Conservation (phyloP, 1,140 invertebrate species). For the Drosophila truncata region DNA sequence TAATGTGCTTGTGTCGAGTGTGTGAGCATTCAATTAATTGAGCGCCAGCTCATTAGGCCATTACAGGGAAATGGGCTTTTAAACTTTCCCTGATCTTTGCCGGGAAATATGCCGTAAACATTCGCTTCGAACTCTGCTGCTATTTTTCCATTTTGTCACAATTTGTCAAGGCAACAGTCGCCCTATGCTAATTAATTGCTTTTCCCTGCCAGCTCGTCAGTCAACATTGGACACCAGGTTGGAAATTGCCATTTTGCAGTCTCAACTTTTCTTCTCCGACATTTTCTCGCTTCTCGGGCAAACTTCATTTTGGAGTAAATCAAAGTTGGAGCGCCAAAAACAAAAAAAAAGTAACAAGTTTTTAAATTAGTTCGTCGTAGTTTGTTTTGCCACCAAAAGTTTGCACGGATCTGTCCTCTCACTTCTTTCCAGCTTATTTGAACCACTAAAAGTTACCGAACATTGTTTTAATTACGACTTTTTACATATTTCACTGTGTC, state of each 20-base stretch:
- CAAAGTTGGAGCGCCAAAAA: constrained; percentile 30
- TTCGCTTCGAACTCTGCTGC: not conserved
- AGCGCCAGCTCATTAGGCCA: constrained; percentile 15
- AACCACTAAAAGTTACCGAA: constrained; percentile 1
- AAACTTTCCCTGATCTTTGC: not conserved
- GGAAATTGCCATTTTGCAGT: constrained; percentile 32
- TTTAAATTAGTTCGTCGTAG: constrained; percentile 62
- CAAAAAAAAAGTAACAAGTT: constrained; percentile 39
- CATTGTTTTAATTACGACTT: constrained; percentile 51
- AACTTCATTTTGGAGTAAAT: constrained; percentile 36
- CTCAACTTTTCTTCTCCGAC: constrained; percentile 19
- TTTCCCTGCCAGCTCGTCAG: constrained; percentile 34
- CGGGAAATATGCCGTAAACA: not conserved
- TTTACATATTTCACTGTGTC: constrained; percentile 19
- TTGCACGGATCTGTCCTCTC: not conserved
- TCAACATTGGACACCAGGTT: constrained; percentile 23
- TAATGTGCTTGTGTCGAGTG: constrained; percentile 27
- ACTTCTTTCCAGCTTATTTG: not conserved
- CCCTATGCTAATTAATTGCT: constrained; percentile 58
- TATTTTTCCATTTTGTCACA: not conserved
- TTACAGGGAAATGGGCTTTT: not conserved
- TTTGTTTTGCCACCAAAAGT: constrained; percentile 44
- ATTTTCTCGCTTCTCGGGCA: constrained; percentile 5
- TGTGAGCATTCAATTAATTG: constrained; percentile 47
- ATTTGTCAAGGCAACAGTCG: constrained; percentile 8